Evolutionary conservation across 2,113 vertebrate genomes (phyloP).

Genomic region (Bos indicus): DNA sequence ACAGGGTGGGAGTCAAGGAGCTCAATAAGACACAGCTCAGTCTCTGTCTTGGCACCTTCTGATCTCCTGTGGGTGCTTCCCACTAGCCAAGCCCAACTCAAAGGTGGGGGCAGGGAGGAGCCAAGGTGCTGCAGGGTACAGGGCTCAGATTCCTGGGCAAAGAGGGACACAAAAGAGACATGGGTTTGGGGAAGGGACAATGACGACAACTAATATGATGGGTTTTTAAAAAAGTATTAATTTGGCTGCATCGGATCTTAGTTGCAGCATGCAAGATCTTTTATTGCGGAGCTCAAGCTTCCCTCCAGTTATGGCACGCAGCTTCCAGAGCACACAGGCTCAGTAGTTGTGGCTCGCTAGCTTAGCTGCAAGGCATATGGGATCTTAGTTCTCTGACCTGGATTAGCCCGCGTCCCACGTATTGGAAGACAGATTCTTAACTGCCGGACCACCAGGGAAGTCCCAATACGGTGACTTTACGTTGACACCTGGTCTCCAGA

Average conservation of each 20-base stretch:
- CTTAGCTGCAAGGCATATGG: background rate
- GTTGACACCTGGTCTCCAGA: background rate
- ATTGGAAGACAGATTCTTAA: background rate
- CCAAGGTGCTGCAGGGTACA: background rate
- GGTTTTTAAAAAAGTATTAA: background rate
- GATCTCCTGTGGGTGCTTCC: background rate
- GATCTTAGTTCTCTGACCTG: background rate
- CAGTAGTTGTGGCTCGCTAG: background rate
- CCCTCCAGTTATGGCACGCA: background rate
- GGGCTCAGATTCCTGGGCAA: background rate
- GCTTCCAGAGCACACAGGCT: background rate
- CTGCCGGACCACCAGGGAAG: background rate
- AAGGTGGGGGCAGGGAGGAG: background rate
- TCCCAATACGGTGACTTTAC: background rate
- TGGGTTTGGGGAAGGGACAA: background rate
- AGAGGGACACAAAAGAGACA: background rate
- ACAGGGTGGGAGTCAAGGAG: background rate
- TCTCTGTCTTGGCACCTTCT: background rate
- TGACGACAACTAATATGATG: background rate
- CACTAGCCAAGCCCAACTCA: background rate
- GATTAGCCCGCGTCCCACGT: background rate
- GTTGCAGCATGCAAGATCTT: background rate
- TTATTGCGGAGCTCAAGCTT: background rate
- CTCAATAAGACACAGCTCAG: background rate
- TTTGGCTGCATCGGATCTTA: background rate